phyloP scores from a whole-genome alignment of 2,797 vertebrate species.

The Helicolenus hilgendorfi region DNA sequence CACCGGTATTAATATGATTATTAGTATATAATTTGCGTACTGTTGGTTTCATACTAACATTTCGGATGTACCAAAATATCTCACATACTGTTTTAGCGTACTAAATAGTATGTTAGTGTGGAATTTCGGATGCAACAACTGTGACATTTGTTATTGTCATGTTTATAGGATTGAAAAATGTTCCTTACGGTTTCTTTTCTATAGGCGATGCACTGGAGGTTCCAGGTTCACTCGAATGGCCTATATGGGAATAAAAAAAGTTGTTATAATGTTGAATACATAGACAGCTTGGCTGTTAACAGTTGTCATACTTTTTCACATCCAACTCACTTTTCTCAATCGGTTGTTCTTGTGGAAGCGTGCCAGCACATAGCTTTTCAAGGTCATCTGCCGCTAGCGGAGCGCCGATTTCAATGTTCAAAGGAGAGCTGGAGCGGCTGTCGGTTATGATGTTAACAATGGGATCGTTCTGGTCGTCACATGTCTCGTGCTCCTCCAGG shows the following conservation, averaged over 20 bases:
- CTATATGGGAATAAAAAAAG: conserved; percentile 18
- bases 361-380: conserved; percentile 60
- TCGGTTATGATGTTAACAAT: conserved; percentile 74
- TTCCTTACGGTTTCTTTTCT: conserved; percentile 16
- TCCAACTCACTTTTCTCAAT: conserved; percentile 59
- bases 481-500: conserved; percentile 74
- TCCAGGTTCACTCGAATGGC: conserved; percentile 8
- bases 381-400: conserved; percentile 76
- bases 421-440: conserved; percentile 60
- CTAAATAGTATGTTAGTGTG: no score
- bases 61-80: no score
- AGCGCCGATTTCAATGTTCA: conserved; percentile 61
- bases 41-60: no score
- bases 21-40: no score
- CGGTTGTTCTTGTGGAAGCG: conserved; percentile 46
- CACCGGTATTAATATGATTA: no score
- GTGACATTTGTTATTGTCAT: neutral
- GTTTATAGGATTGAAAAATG: neutral
- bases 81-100: no score
- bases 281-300: conserved; percentile 16
- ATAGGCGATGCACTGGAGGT: neutral
- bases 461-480: conserved; percentile 70
- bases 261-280: conserved; percentile 12
- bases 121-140: no score
- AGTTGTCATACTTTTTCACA: conserved; percentile 49